Base-by-base conservation (phyloP, 2,797 vertebrate genomes). In the Anabas testudineus region DNA sequence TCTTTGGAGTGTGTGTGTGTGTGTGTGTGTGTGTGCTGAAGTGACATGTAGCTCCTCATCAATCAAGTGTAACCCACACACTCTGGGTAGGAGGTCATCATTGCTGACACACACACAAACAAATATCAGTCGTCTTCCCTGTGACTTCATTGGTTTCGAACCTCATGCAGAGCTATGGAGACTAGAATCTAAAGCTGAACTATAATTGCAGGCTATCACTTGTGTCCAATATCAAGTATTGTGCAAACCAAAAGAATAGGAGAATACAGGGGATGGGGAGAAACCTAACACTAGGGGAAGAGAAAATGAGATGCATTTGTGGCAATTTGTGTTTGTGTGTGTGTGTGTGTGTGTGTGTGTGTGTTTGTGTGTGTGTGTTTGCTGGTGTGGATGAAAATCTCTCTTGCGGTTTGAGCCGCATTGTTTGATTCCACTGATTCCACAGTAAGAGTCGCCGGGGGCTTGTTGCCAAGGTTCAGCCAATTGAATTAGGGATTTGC, bases 401-500 rank as follows among this genome's bases (percentile, higher is more conserved):
- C 91, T 88, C 88, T 70, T 85, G 90, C 30, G 88, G 89, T 89
- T 92, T 91, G 88, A 90, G 88, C 72, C 21, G 56, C 91, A 91
- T 92, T 91, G 91, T 92, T 92, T 93, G 91, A 93, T 90, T 92
- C 86, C 86, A 90, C 85, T 87, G 91, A 93, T 91, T 92, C 87
- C 85, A 89, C 87, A 74, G 90, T 91, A 93, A 90, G 81, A 87
- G 93, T 81, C 94, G 88, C 93, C 85, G 78, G 92, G 92, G 94
- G 92, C 92, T 87, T 87, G 89, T 92, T 92, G 83, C 84, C 90
- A 88, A 90, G 93, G 87, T 92, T 88, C 77, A 83, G 86, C 89
- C 92, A 93, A 95, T 95, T 94, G 93, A 95, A 95, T 95, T 93
- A 95, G 92, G 92, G 90, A 92, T 90, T 90, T 89, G 82, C 84